phyloP scores from a whole-genome alignment of 1,140 invertebrate species.

The Mylabris phalerata region DNA sequence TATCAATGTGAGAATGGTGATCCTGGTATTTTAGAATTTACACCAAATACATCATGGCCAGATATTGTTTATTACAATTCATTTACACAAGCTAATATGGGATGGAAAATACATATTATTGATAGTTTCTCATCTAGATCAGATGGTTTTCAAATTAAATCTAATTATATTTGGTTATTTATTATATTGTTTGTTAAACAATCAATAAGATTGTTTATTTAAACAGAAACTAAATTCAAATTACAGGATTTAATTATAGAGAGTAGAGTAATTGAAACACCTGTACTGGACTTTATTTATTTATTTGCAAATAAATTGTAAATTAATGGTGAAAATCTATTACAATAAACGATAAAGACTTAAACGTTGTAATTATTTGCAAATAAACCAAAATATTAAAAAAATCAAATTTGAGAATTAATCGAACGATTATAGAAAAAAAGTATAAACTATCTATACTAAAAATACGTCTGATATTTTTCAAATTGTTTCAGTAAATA shows the following conservation, averaged over 20 bases:
- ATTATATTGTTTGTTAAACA: conserved; percentile 23
- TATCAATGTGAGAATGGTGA: conserved; percentile 63
- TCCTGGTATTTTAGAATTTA: conserved; percentile 67
- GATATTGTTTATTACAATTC: conserved; percentile 92
- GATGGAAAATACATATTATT: conserved; percentile 81
- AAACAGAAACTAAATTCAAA: conserved; percentile 1
- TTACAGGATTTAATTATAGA: conserved; percentile 7
- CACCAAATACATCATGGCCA: conserved; percentile 85
- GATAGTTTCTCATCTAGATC: conserved; percentile 50
- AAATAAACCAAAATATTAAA: too few species aligned
- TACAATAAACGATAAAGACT: too few species aligned
- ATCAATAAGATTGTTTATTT: conserved; percentile 25
- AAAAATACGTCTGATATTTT: too few species aligned
- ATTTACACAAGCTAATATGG: conserved; percentile 86
- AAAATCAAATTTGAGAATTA: too few species aligned
- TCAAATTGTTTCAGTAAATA: too few species aligned
- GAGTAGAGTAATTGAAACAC: too few species aligned
- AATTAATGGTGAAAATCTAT: too few species aligned
- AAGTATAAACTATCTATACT: too few species aligned
- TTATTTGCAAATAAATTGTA: too few species aligned
- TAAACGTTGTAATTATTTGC: too few species aligned
- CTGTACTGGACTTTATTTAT: too few species aligned
- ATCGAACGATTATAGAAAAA: too few species aligned
- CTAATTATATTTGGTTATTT: background rate
- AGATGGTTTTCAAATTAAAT: background rate